Evolutionary conservation across 2,888 invertebrate genomes (phyloP), one percentile per base, ranked within the genome.

Genomic region (Harmothoe impar): DNA sequence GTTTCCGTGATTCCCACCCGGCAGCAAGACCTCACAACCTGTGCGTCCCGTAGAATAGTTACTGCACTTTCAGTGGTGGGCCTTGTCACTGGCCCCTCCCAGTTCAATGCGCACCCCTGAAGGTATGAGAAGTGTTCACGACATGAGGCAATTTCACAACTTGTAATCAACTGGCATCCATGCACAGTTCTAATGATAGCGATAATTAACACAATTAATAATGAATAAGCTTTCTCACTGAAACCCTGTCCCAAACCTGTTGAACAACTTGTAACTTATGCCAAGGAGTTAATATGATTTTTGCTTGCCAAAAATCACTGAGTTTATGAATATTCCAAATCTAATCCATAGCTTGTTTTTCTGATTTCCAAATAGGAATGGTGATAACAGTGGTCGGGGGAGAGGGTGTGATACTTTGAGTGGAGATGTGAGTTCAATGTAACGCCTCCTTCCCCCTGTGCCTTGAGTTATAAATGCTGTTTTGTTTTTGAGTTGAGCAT

Each of bases 161-260:
- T 62, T 62, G 20, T 62, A 62, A n/a, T 62, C 43, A n/a, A 62
- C n/a, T 72, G 25, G 72, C 72, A 72, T 72, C 72, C 72, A 29
- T 72, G 72, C 25, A 72, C 62, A 62, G 5, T 43, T 10, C 43
- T 43, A 43, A 43, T 43, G 43, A 43, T n/a, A n/a, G n/a, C n/a
- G n/a, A n/a, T 62, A 20, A 62, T n/a, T 62, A 62, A n/a, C 62
- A 20, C 20, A 12, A 1, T 62, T 15, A 62, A 62, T 62, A 62
- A 62, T 62, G 7, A 62, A 20, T 43, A 43, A 10, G 43, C 43
- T 43, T n/a, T n/a, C 20, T 62, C 62, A 62, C 62, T 62, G 62
- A 62, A 62, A 62, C n/a, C 3, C 62, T n/a, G 62, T n/a, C 62
- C 20, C 62, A 62, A n/a, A 62, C 62, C 62, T 62, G 62, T 62